Percentiles rank a stretch among this genome's conserved stretches.
Conservation (phyloP, 1,140 invertebrate species). For the Grapholita molesta region DNA sequence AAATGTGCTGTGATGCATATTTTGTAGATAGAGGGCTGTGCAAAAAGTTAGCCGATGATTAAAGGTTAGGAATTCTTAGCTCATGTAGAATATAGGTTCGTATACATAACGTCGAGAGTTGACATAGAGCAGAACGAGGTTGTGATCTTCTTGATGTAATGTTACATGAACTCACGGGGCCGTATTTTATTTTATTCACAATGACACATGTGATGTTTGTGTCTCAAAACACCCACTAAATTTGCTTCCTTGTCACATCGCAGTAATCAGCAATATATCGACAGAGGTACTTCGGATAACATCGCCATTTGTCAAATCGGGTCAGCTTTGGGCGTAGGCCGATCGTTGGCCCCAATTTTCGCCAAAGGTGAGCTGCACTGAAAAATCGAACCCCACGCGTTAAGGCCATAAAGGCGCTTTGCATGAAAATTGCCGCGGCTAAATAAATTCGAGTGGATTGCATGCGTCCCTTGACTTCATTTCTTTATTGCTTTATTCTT, state of each 20-base stretch:
- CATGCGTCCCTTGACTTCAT: too few species aligned
- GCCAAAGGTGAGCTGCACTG: slow-evolving; percentile 7
- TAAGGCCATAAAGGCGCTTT: slow-evolving; percentile 1
- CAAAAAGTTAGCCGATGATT: slow-evolving; percentile 1
- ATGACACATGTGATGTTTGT: too few species aligned
- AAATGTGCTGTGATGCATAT: background rate
- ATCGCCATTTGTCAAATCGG: slow-evolving; percentile 5
- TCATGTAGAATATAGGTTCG: background rate
- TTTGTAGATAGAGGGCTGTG: slow-evolving; percentile 9
- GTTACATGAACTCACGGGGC: too few species aligned
- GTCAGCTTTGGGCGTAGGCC: slow-evolving; percentile 4
- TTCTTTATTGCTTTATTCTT: too few species aligned
- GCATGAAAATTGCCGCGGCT: background rate
- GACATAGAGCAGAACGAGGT: too few species aligned
- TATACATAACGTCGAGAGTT: too few species aligned
- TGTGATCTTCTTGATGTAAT: too few species aligned
- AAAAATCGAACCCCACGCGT: slow-evolving; percentile 7
- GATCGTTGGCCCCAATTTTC: slow-evolving; percentile 10
- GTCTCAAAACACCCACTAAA: background rate
- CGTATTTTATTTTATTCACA: too few species aligned
- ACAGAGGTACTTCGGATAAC: background rate
- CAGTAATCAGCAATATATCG: background rate
- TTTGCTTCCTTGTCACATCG: background rate
- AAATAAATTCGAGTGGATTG: slow-evolving; percentile 4
- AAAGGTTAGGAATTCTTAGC: background rate